Conservation (phyloP, 2,888 invertebrate species). For the Acrocera orbiculus region DNA sequence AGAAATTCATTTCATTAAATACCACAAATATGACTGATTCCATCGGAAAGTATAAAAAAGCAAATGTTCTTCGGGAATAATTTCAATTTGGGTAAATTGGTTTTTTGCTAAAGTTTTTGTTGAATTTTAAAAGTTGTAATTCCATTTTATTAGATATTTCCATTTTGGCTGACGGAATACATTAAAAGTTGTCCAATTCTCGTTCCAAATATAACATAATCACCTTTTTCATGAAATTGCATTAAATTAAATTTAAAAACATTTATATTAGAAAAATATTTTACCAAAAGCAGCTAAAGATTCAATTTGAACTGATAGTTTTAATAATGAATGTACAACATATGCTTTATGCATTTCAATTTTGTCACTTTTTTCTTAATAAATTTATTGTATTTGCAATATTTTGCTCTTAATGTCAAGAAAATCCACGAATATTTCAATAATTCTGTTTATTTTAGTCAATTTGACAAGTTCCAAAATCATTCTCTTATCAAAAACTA, state of each 20-base stretch:
- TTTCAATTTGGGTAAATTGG: conserved; percentile 80
- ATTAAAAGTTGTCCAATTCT: conserved; percentile 82
- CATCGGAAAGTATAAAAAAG: conserved; percentile 45
- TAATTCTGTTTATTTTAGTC: too few species aligned
- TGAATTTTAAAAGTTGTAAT: conserved; percentile 67
- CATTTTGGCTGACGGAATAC: conserved; percentile 54
- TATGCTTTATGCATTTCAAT: conserved; percentile 59
- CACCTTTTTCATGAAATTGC: conserved; percentile 39
- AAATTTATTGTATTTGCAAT: too few species aligned
- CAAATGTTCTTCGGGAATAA: conserved; percentile 52
- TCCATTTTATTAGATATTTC: conserved; percentile 50
- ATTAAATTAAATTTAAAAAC: background rate
- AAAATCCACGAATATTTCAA: too few species aligned
- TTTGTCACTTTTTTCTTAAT: background rate
- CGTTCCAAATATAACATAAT: conserved; percentile 78
- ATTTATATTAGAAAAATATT: too few species aligned
- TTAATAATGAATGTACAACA: conserved; percentile 61
- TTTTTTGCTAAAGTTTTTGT: conserved; percentile 87
- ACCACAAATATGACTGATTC: conserved; percentile 65
- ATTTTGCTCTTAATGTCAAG: too few species aligned
- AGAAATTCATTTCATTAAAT: conserved; percentile 64
- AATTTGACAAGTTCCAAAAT: too few species aligned
- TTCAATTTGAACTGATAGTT: conserved; percentile 77
- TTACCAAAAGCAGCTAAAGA: conserved; percentile 83
- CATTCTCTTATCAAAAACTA: too few species aligned